Conservation (phyloP, 2,797 vertebrate genomes). For the Falco berigora region DNA sequence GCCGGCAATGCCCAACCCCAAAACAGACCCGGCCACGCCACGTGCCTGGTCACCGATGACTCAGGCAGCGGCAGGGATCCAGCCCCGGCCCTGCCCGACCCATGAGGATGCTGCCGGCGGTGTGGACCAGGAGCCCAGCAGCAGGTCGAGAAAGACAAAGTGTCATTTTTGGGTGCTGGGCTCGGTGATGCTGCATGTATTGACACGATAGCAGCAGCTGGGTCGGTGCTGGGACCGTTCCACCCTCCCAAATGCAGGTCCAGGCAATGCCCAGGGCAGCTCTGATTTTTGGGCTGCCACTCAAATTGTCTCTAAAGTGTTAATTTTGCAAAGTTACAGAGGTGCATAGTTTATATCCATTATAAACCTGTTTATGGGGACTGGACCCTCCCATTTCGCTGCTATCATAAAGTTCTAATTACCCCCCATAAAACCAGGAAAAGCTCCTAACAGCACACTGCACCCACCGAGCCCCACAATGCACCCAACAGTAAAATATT, state of each 20-base stretch:
- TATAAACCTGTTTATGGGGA: conserved; percentile 81
- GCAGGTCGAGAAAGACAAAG: not conserved
- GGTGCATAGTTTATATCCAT: conserved; percentile 77
- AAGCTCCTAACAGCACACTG: conserved; percentile 68
- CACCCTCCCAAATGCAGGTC: not conserved
- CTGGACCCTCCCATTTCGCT: conserved; percentile 72
- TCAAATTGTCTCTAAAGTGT: conserved; percentile 73
- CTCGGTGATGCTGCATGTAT: not conserved
- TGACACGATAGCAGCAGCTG: rapidly evolving
- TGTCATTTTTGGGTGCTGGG: not conserved
- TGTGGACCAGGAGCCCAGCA: rapidly evolving
- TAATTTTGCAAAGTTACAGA: conserved; percentile 68
- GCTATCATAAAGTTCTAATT: conserved; percentile 78
- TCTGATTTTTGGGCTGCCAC: conserved; percentile 55
- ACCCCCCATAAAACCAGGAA: conserved; percentile 76
- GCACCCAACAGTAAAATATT: conserved; percentile 56
- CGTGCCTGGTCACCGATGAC: rapidly evolving
- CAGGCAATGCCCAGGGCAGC: not conserved
- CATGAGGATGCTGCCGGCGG: rapidly evolving
- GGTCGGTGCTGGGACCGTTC: rapidly evolving
- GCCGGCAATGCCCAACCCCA: not conserved
- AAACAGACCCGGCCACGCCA: rapidly evolving
- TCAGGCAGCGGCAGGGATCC: not conserved
- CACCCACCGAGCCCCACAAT: conserved; percentile 61
- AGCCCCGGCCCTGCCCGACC: not conserved